These are phyloP conservation scores for Pangasius djambal DNA, from an alignment of 2,797 vertebrate species.

Conservation along the genomic window DNA sequence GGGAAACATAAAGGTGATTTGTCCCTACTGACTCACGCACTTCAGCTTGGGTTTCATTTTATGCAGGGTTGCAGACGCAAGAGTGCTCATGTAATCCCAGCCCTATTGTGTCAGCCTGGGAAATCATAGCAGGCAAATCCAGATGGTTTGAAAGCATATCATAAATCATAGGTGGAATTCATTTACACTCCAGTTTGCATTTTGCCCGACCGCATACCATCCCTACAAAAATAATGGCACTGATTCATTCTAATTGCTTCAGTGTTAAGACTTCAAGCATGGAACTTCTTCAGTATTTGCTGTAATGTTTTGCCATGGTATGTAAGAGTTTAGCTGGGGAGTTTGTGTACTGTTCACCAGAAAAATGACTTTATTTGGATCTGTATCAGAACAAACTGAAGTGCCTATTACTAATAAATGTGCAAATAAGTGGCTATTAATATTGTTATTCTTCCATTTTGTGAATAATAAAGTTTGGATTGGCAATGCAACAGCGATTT, in stretches of 20 bases:
- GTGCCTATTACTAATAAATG: neutral
- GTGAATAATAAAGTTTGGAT: neutral
- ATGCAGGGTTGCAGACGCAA: slow-evolving; percentile 27
- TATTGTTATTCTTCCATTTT: slow-evolving; percentile 27
- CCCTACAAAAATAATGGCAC: slow-evolving; percentile 12
- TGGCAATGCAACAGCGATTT: neutral
- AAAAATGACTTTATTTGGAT: neutral
- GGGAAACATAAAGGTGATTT: slow-evolving; percentile 32
- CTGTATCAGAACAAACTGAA: neutral
- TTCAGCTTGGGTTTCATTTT: slow-evolving; percentile 29
- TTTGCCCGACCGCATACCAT: slow-evolving; percentile 36
- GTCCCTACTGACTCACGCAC: neutral
- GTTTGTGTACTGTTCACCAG: neutral
- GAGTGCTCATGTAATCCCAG: slow-evolving; percentile 33
- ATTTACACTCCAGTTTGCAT: slow-evolving; percentile 46
- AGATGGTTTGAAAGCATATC: slow-evolving; percentile 44
- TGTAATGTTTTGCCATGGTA: slow-evolving; percentile 8
- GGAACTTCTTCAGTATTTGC: slow-evolving; percentile 7
- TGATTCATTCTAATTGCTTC: slow-evolving; percentile 36
- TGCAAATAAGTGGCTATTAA: neutral
- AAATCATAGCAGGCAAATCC: slow-evolving; percentile 44
- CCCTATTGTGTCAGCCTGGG: slow-evolving; percentile 49
- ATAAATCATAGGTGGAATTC: slow-evolving; percentile 44
- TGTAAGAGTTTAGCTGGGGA: neutral
- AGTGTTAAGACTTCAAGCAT: slow-evolving; percentile 17